phyloP scores from a whole-genome alignment of 1,140 invertebrate genomes.

The Leguminivora glycinivorella region DNA sequence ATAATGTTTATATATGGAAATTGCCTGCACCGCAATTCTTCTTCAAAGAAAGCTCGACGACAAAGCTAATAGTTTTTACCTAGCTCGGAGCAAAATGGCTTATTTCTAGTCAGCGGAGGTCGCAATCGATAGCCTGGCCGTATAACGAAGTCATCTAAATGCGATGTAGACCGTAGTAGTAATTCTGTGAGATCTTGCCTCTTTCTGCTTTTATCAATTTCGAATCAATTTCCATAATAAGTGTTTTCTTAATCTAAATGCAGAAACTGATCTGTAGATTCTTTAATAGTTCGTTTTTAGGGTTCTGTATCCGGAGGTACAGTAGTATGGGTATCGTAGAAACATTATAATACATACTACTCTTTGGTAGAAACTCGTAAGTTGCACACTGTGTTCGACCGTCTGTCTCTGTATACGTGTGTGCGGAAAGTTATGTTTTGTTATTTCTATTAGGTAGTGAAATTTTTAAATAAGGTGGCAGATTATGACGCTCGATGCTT shows the following conservation, averaged over 20 bases:
- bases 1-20: constrained; percentile 7
- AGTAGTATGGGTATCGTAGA: too few relatives aligned
- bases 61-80: constrained; percentile 18
- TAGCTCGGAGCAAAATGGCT: constrained; percentile 7
- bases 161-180: constrained; percentile 1
- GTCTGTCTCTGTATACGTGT: too few relatives aligned
- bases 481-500: too few relatives aligned
- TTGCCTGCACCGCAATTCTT: constrained; percentile 9
- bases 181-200: background rate
- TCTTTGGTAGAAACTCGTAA: too few relatives aligned
- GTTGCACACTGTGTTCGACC: too few relatives aligned
- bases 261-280: background rate
- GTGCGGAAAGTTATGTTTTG: too few relatives aligned
- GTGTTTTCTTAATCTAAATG: background rate
- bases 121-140: constrained; percentile 4
- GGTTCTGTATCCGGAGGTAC: too few relatives aligned
- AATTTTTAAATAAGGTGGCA: too few relatives aligned
- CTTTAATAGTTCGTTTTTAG: background rate
- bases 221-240: background rate
- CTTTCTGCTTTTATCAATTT: background rate
- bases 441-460: too few relatives aligned
- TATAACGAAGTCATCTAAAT: constrained; percentile 28
- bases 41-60: constrained; percentile 15
- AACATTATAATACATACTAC: too few relatives aligned
- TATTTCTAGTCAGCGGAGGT: constrained; percentile 11